Conservation (phyloP, 1,140 invertebrate genomes). For the Temnothorax curvispinosus region DNA sequence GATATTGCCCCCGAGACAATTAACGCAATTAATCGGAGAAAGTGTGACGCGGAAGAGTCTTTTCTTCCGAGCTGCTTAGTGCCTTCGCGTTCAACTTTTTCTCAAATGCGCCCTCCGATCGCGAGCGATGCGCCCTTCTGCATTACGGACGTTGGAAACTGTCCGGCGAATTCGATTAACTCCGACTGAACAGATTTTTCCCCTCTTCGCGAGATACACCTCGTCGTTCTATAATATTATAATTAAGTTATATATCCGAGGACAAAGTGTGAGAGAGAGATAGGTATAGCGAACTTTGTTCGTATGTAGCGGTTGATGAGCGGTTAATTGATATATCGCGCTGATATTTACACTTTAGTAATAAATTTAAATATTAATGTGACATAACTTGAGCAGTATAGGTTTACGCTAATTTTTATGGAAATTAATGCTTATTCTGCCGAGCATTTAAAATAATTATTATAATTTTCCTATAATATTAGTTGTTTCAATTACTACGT, state of each 20-base stretch:
- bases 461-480: neutral
- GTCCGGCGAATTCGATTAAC: slow-evolving; percentile 41
- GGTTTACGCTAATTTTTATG: too few relatives aligned
- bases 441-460: neutral
- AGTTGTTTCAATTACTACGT: neutral
- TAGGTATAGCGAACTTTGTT: neutral
- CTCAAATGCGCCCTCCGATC: slow-evolving; percentile 9
- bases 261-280: neutral
- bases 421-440: neutral
- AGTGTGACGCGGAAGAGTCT: slow-evolving; percentile 74
- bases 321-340: neutral
- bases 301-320: slow-evolving; percentile 1
- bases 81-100: neutral
- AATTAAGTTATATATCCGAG: slow-evolving; percentile 26
- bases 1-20: slow-evolving; percentile 83
- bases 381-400: neutral
- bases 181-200: slow-evolving; percentile 34
- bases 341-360: neutral
- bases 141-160: slow-evolving; percentile 17
- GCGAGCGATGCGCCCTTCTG: slow-evolving; percentile 1
- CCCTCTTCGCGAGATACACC: neutral
- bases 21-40: slow-evolving; percentile 81
- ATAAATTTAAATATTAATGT: neutral
- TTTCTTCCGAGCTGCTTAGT: slow-evolving; percentile 60
- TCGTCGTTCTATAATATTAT: slow-evolving; percentile 23